These are phyloP conservation scores for Corynorhinus townsendii DNA, from an alignment of 2,113 vertebrate species.

Conservation along the genomic window DNA sequence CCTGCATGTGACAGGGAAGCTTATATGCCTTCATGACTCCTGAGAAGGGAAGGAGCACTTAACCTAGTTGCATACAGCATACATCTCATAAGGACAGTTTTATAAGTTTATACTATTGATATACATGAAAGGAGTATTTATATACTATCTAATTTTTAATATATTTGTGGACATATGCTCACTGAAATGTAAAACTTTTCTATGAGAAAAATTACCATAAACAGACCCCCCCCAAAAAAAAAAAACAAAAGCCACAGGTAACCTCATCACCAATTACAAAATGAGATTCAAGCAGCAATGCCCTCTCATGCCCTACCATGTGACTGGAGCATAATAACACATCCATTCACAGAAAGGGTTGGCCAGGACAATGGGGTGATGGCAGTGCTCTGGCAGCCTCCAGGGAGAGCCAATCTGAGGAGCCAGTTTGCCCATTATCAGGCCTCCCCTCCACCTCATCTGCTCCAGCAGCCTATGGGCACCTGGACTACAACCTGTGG, in stretches of 20 bases:
- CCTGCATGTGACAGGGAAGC: fast-evolving
- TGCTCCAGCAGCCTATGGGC: fast-evolving
- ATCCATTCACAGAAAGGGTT: fast-evolving
- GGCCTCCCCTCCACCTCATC: fast-evolving
- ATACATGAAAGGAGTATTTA: not conserved
- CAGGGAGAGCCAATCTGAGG: fast-evolving
- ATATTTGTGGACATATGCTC: not conserved
- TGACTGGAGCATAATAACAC: fast-evolving
- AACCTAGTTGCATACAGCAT: fast-evolving
- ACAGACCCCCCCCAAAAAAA: no score
- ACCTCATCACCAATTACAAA: fast-evolving
- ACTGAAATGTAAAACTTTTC: not conserved
- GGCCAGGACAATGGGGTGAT: fast-evolving
- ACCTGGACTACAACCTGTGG: fast-evolving
- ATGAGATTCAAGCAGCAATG: fast-evolving
- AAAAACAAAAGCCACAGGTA: not conserved
- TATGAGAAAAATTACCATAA: not conserved
- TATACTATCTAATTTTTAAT: not conserved
- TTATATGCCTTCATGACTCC: fast-evolving
- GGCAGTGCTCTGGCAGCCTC: no score
- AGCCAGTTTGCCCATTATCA: fast-evolving
- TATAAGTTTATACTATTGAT: fast-evolving
- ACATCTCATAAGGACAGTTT: not conserved
- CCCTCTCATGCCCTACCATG: fast-evolving
- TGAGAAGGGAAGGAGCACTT: fast-evolving